Base-by-base conservation (phyloP, 2,113 vertebrate genomes). In the Potamarius usumacintae region DNA sequence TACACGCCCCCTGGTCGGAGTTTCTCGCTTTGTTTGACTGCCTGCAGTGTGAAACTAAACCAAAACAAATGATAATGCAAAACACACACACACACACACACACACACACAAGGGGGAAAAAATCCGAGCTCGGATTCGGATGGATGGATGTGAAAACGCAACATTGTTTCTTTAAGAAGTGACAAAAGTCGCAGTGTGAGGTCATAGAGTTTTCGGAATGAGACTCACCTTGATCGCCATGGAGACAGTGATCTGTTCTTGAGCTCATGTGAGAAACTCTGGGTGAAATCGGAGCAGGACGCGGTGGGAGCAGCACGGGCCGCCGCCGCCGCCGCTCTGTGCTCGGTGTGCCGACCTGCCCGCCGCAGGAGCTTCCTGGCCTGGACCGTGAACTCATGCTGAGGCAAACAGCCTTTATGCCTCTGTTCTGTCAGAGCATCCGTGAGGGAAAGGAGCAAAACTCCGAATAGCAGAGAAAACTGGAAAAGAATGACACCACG, bases 171-270 rank as follows among this genome's bases (percentile, higher is more conserved):
- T 30, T n/a, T 57, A 12, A 10, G 34, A 42, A 42, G 42, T 42
- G 2, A 42, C 42, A 42, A 42, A 42, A 42, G 42, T 42, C 4
- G 3, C 42, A 4, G 4, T 4, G 18, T 22, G 34, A 48, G 0
- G 3, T 42, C 0, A 42, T 42, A 42, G 42, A 42, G 42, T 4
- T 42, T 42, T 4, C 42, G 42, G 42, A 42, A 0, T 42, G 17
- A 2, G 42, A 53, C 93, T 91, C 63, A 95, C 95, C 89, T 90
- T 88, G 96, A 95, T 60, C 91, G 90, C 97, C 97, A 98, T 0
- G 97, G 97, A 0, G 97, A 97, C 92, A 98, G 94, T 83, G 97
- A 97, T 15, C 97, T 92, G 74, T 94, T 89, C 0, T 88, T 91
- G 10, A 85, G 0, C 0, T 91, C 88, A n/a, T 5, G 57, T 3